phyloP scores from a whole-genome alignment of 2,888 invertebrate genomes.

The Cephus nigrinus region DNA sequence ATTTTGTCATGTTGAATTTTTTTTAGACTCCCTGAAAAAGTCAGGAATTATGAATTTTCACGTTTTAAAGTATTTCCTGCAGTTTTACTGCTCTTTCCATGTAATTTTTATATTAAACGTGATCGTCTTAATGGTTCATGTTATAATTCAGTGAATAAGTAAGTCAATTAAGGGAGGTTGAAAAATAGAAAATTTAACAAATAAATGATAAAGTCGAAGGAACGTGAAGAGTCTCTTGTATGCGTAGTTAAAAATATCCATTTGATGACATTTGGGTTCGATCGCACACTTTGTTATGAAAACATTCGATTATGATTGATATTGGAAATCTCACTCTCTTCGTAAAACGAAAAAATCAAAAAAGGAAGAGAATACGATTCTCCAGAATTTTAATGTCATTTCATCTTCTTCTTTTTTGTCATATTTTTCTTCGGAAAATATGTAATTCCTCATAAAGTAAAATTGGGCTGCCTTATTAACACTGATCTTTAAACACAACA shows the following conservation, averaged over 20 bases:
- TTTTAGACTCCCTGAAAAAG: background rate
- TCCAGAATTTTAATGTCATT: background rate
- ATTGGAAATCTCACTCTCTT: background rate
- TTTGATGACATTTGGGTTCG: background rate
- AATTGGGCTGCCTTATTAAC: constrained; percentile 17
- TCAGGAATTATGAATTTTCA: background rate
- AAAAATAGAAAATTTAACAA: background rate
- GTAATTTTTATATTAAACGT: background rate
- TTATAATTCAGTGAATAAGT: background rate
- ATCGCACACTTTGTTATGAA: background rate
- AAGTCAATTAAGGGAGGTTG: background rate
- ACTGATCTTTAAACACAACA: constrained; percentile 15
- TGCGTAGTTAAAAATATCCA: background rate
- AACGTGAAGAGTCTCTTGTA: background rate
- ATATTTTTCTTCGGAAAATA: background rate
- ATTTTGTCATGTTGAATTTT: background rate
- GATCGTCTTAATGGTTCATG: background rate
- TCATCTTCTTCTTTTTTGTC: background rate
- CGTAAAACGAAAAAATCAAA: background rate
- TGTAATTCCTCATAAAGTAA: background rate
- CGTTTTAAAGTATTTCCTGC: background rate
- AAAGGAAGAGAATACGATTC: background rate
- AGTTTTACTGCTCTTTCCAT: background rate
- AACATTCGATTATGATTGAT: background rate
- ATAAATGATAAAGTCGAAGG: background rate